A percentile compares a stretch with the other conserved stretches of the same genome.
Evolutionary conservation across 2,113 vertebrate species (phyloP).

Genomic region (Callipepla squamata): DNA sequence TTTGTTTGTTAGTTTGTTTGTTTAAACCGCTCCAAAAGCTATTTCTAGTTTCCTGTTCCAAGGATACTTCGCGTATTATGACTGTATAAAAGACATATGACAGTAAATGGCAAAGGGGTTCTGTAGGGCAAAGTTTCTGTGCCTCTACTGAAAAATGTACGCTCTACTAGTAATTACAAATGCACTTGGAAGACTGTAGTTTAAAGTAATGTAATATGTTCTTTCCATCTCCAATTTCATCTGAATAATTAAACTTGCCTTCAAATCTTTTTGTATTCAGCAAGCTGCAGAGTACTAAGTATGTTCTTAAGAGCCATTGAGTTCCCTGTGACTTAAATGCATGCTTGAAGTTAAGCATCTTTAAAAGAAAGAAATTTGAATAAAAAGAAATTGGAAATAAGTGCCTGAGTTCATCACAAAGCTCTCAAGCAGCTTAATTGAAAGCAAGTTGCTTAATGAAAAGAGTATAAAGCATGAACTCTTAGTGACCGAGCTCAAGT

Average conservation of each 20-base stretch:
- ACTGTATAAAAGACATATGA: neutral
- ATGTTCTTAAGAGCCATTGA: neutral
- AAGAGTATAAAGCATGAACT: fast-evolving
- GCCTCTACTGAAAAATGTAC: neutral
- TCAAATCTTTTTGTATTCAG: neutral
- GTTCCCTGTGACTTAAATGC: neutral
- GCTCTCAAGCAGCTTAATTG: neutral
- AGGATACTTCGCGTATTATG: neutral
- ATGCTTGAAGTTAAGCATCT: neutral
- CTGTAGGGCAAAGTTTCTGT: neutral
- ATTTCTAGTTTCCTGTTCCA: neutral
- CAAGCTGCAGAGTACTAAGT: neutral
- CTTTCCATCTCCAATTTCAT: neutral
- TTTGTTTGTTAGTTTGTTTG: neutral
- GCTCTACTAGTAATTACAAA: neutral
- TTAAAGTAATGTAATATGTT: neutral
- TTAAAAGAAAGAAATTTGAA: neutral
- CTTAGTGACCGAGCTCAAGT: neutral
- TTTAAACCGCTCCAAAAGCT: neutral
- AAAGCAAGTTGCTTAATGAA: neutral
- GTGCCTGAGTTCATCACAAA: neutral
- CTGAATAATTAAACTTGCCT: neutral
- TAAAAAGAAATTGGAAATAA: neutral
- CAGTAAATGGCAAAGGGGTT: neutral
- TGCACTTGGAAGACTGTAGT: neutral